Evolutionary conservation across 2,113 vertebrate species (phyloP), one percentile per base, ranked within the genome.

Genomic region (Aphyosemion australe): DNA sequence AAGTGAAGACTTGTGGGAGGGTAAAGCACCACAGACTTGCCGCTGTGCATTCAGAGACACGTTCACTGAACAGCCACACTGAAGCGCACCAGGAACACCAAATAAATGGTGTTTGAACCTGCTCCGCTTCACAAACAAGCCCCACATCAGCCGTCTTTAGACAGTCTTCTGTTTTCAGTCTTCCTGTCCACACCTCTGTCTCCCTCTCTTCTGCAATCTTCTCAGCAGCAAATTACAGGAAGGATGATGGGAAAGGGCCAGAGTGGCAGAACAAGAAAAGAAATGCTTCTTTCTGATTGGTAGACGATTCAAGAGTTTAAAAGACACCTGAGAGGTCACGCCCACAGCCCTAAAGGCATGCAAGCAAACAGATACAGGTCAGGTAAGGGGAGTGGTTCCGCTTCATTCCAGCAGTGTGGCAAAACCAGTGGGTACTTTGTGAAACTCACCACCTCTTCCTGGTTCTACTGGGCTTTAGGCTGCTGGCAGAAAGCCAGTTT

Each of bases 311-410:
- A 60, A 18, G 49, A 65, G 63, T 51, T 58, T 18, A 67, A 56
- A 47, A 77, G 76, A 87, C 65, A 90, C 89, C 82, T 89, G 87
- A 83, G 84, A 87, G 65, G 67, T 45, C 64, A 80, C 86, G 43
- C 83, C 88, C 72, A 80, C 74, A 20, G 34, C 42, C 83, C 77
- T 67, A 34, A 56, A 76, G 86, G 65, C 65, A 84, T 62, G 69
- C 57, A 14, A 55, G 74, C 56, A 75, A 39, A 81, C 5, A 81
- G n/a, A 64, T 6, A 69, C 50, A 49, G 19, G 52, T 49, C 65
- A 78, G 61, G 67, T 70, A 46, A 80, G 61, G 20, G 76, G 66
- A 87, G 80, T 72, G 88, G 72, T 65, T 63, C 43, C 20, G 47
- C 54, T 70, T 84, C 68, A 80, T 86, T 89, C 84, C 76, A 74